Evolutionary conservation across 2,888 invertebrate genomes (phyloP).

Genomic region (Nipponacmea schrenckii): DNA sequence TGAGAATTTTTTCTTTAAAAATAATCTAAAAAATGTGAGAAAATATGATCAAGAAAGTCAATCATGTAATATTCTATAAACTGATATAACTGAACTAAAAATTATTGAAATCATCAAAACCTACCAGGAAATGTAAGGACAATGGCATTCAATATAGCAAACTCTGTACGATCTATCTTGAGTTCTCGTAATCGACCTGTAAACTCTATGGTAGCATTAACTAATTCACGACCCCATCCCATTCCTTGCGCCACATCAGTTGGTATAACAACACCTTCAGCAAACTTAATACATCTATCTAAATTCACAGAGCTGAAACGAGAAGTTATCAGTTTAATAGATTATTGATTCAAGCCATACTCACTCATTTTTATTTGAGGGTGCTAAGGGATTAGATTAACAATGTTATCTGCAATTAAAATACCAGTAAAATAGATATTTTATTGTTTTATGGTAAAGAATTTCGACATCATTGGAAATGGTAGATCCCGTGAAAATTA

Average conservation of each 20-base stretch:
- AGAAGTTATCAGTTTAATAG: not conserved
- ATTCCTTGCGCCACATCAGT: constrained; percentile 50
- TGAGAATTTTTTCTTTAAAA: not conserved
- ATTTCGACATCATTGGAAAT: too few species aligned
- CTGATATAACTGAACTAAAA: too few species aligned
- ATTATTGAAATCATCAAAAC: constrained; percentile 7
- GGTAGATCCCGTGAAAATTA: too few species aligned
- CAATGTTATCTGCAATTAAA: too few species aligned
- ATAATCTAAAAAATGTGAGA: too few species aligned
- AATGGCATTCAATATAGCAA: constrained; percentile 64
- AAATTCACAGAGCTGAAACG: constrained; percentile 57
- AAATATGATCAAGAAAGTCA: too few species aligned
- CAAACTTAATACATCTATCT: constrained; percentile 60
- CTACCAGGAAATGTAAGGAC: constrained; percentile 66
- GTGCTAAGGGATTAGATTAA: too few species aligned
- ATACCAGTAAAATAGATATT: too few species aligned
- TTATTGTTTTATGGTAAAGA: too few species aligned
- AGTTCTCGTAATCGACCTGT: constrained; percentile 57
- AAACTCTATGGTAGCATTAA: constrained; percentile 63
- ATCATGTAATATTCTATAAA: too few species aligned
- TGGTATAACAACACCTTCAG: constrained; percentile 58
- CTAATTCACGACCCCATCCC: constrained; percentile 65
- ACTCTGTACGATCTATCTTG: constrained; percentile 61
- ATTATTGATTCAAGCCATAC: too few species aligned
- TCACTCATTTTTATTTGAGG: too few species aligned